Percentiles rank a stretch among this genome's conserved stretches.
Conservation (phyloP, 2,888 invertebrate genomes). For the Eudasyphora cyanicolor region DNA sequence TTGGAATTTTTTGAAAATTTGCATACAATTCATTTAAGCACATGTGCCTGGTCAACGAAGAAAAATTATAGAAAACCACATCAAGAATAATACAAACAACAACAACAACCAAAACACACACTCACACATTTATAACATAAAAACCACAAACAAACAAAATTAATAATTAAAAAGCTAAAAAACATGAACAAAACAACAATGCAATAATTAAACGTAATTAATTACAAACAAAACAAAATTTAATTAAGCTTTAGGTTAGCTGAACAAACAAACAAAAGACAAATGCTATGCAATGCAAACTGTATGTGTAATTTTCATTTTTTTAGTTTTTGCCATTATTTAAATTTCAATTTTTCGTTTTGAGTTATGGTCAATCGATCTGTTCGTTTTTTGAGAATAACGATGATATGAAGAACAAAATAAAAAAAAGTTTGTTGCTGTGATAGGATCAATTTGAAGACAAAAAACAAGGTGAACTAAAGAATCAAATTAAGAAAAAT, state of each 20-base stretch:
- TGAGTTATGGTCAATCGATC: not conserved
- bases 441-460: constrained; percentile 70
- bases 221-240: constrained; percentile 41
- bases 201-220: constrained; percentile 62
- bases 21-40: constrained; percentile 56
- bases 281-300: constrained; percentile 23
- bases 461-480: constrained; percentile 54
- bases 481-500: constrained; percentile 51
- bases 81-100: constrained; percentile 44
- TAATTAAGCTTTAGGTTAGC: constrained; percentile 62
- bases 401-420: constrained; percentile 48
- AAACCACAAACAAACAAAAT: constrained; percentile 38
- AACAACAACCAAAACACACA: constrained; percentile 40
- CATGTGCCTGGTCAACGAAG: constrained; percentile 67
- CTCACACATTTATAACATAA: constrained; percentile 18
- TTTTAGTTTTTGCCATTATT: constrained; percentile 38
- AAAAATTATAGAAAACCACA: constrained; percentile 57
- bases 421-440: constrained; percentile 70
- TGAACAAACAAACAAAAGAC: constrained; percentile 44
- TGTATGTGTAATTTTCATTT: constrained; percentile 16
- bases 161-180: constrained; percentile 1
- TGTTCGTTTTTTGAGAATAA: constrained; percentile 18
- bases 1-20: constrained; percentile 62
- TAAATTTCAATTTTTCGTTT: constrained; percentile 14
- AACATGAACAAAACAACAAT: constrained; percentile 55